Evolutionary conservation across 1,140 invertebrate genomes (phyloP), one percentile per base, ranked within the genome.

Genomic region (Centruroides vittatus): DNA sequence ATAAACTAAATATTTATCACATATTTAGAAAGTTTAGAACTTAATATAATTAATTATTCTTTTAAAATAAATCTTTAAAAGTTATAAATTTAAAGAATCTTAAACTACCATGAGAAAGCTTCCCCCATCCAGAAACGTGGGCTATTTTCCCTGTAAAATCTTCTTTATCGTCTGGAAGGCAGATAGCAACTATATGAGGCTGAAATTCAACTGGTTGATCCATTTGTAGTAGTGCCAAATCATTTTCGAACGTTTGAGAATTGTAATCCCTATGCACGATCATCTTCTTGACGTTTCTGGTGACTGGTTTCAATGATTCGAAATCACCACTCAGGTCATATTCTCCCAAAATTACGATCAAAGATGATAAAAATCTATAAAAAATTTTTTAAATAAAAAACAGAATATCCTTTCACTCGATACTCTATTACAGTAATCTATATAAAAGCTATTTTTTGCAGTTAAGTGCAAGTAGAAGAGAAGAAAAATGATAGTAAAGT

Each of bases 261-360:
- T 79, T 78, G 69, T 86, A 90, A 0, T 77, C 63, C 41, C 86
- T 81, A 70, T 90, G 86, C 0, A 93, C 86, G 36, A 94, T 89
- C 35, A 94, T 89, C 50, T 89, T 76, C 61, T 85, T 80, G 0
- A 95, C 87, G 70, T 90, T 91, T 68, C 85, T 85, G 35, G 86
- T 84, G 0, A 89, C 72, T 3, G 88, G 84, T 53, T 84, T 79
- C 60, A 84, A 82, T 1, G 82, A 78, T 69, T 93, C 89, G 63
- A 85, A 73, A 67, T 92, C 86, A 0, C 86, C 84, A 3, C 86
- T 88, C 65, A 93, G 85, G 70, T 93, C 89, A 70, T 85, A 88
- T 70, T 93, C 89, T 0, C 91, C 91, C 67, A 93, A 85, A 3
- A 93, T 88, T 0, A 90, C 89, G n/a, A 93, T 85, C 57, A 94